Base-by-base conservation (phyloP, 1,140 invertebrate species). In the Drosophila lowei region DNA sequence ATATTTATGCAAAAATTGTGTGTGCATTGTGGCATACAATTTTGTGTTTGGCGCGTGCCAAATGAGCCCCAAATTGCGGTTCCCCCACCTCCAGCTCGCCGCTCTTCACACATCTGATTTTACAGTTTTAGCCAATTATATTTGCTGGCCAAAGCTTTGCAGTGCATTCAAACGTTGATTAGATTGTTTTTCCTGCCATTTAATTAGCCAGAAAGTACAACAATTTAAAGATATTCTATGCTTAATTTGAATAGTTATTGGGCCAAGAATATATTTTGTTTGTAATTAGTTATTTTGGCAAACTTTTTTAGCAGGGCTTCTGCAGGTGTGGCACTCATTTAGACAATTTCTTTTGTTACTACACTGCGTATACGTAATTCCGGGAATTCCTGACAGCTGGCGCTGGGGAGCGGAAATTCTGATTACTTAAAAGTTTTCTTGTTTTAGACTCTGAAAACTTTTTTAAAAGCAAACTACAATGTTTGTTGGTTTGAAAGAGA, bases 61-160 rank as follows among this genome's bases (percentile, higher is more conserved):
- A 79, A 79, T 65, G 77, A 74, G 59, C 46, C 56, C 38, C 21
- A 74, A 74, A 70, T 60, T 74, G 59, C 25, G 55, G 44, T 61
- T 41, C 38, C 23, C 30, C 28, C n/a, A 41, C 46, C 11, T 7
- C 30, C 47, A 38, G 6, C 38, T 30, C 42, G 3, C 11, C 23
- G 9, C 65, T 16, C 42, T 63, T 8, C 28, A 41, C 64, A 73
- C 57, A 73, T 57, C 65, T 72, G 62, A 73, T 73, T 73, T 38
- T 38, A 38, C 46, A 21, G 46, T 48, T 48, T 59, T 65, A 58
- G 71, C 53, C 70, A 73, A 73, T 73, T 73, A 65, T 50, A 65
- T 65, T 65, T 73, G 47, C 28, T 46, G 58, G 42, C 38, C 15
- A n/a, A 55, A 59, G 58, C 43, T 71, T 56, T 70, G 46, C 16